Conservation (phyloP, 2,797 vertebrate species). For the Betta splendens region DNA sequence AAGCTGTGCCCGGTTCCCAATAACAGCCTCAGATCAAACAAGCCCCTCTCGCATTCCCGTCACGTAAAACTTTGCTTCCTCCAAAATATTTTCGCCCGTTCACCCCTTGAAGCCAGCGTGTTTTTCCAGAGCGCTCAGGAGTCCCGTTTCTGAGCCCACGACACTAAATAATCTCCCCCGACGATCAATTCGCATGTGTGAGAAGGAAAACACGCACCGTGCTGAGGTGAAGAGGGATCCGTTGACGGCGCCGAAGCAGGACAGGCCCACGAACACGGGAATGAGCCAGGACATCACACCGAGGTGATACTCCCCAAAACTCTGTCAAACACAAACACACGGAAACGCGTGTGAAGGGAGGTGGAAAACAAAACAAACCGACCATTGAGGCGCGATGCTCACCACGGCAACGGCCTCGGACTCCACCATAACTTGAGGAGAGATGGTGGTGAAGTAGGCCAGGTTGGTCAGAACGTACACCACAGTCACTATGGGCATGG, state of each 20-base stretch:
- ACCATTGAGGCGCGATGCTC: slow-evolving; percentile 25
- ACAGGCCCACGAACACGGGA: slow-evolving; percentile 95
- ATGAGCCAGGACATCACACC: slow-evolving; percentile 98
- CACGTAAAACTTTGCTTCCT: neutral
- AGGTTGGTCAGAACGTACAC: slow-evolving; percentile 97
- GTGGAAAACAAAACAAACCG: neutral
- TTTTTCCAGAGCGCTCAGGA: slow-evolving; percentile 8
- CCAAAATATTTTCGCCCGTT: neutral
- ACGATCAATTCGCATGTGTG: neutral
- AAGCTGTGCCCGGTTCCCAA: neutral
- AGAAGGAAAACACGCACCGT: slow-evolving; percentile 80
- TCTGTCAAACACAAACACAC: slow-evolving; percentile 74
- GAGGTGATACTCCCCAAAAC: slow-evolving; percentile 94
- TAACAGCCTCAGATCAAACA: slow-evolving; percentile 1
- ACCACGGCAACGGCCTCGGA: slow-evolving; percentile 96
- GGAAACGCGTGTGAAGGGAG: neutral
- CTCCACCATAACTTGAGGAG: slow-evolving; percentile 85
- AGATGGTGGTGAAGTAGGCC: slow-evolving; percentile 97
- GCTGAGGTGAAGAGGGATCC: slow-evolving; percentile 98
- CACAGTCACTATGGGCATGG: slow-evolving; percentile 93
- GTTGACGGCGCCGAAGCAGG: slow-evolving; percentile 96
- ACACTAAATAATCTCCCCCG: no score
- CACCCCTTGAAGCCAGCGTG: neutral
- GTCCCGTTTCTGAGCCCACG: neutral
- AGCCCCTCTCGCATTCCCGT: neutral